Conservation (phyloP, 2,888 invertebrate genomes). For the Oscheius sp. region DNA sequence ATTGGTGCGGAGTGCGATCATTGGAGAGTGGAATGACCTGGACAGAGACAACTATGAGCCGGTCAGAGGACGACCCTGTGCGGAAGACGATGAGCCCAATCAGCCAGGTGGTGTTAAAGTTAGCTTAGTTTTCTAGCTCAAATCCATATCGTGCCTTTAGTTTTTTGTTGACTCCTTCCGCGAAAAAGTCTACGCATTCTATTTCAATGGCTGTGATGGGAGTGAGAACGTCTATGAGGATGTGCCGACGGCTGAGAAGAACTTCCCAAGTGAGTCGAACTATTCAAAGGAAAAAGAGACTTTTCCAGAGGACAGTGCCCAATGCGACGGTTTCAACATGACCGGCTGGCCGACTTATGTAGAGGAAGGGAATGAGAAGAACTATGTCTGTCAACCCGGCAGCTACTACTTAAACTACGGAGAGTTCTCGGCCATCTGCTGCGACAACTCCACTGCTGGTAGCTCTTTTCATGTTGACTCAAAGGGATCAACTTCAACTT, state of each 20-base stretch:
- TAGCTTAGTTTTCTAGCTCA: slow-evolving; percentile 1
- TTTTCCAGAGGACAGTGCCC: slow-evolving; percentile 32
- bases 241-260: slow-evolving; percentile 30
- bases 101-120: slow-evolving; percentile 7
- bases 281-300: neutral
- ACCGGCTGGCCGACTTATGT: slow-evolving; percentile 37
- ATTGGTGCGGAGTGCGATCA: slow-evolving; percentile 16
- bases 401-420: slow-evolving; percentile 35
- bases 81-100: slow-evolving; percentile 18
- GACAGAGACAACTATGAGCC: slow-evolving; percentile 26
- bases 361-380: slow-evolving; percentile 8
- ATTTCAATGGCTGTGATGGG: slow-evolving; percentile 30
- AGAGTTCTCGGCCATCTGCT: slow-evolving; percentile 36
- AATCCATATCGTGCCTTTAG: slow-evolving; percentile 3
- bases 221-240: slow-evolving; percentile 28
- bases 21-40: slow-evolving; percentile 36
- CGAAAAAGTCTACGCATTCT: slow-evolving; percentile 34
- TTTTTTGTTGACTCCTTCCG: slow-evolving; percentile 33
- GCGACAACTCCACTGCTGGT: slow-evolving; percentile 36
- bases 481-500: neutral
- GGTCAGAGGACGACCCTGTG: slow-evolving; percentile 21
- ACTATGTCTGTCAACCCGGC: slow-evolving; percentile 21
- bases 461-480: neutral
- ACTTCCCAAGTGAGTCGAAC: slow-evolving; percentile 26
- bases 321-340: slow-evolving; percentile 39